Evolutionary conservation across 2,113 vertebrate species (phyloP), one percentile per base, ranked within the genome.

Genomic region (Albula glossodonta): DNA sequence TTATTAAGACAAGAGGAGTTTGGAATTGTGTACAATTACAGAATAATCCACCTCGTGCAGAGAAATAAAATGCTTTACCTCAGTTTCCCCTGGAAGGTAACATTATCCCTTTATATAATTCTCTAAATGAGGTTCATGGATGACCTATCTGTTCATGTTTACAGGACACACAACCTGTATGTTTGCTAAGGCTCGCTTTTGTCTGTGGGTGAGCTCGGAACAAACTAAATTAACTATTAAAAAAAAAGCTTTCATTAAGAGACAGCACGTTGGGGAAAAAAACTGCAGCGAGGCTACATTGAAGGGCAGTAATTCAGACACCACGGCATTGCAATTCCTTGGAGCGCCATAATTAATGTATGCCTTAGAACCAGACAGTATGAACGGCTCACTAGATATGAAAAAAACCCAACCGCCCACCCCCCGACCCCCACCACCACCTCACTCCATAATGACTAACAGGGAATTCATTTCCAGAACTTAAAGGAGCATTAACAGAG

Each of bases 191-290:
- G 87, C 88, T 92, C 90, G 89, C 91, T 91, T 94, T 90, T 91
- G 90, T 93, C 88, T 89, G 88, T 90, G 90, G 92, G 93, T 90
- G 89, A 91, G 91, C 93, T 92, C 89, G 89, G 90, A 79, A 87
- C 88, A 92, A 94, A 93, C 92, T 94, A 91, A 92, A 93, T 94
- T 91, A 93, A 93, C 93, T 91, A 91, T 93, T 94, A 90, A n/a
- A 84, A 85, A 84, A 80, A 51, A 48, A 31, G 25, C 74, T 52
- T 22, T 41, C 77, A 56, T 48, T 70, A 74, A 91, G 89, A 90
- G 90, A 89, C 85, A 84, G 85, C 84, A 90, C n/a, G 41, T 79
- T 79, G 15, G 78, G 51, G 51, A 41, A 60, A 41, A 41, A 41
- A 48, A 22, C 22, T 84, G 88, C 88, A 91, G 90, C 84, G 60